Base-by-base conservation (phyloP, 2,888 invertebrate species). In the Phanerotoma sp. region DNA sequence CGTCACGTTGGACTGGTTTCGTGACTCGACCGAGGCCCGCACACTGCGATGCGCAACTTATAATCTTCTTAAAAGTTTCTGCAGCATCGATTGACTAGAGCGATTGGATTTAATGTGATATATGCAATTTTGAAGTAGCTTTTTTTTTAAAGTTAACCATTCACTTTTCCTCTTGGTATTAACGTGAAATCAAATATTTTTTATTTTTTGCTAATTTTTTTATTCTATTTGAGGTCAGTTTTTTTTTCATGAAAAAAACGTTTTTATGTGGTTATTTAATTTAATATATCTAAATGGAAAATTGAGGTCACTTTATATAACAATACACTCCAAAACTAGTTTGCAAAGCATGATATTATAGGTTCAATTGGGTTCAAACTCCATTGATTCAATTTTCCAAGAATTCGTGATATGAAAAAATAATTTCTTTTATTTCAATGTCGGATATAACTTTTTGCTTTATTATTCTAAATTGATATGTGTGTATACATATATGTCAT, bases 1-100 rank as follows among this genome's bases (percentile, higher is more conserved):
- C 64, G 65, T 61, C 63, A 65, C 59, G 66, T 67, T 66, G 62
- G 60, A 61, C 63, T 64, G 65, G 47, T 46, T 53, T 40, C 40
- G 45, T 40, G 41, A 22, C 21, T 40, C 51, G 54, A 57, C 60
- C 57, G 49, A 41, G 48, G 53, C 51, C 37, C 58, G 54, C 44
- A 25, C 49, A 40, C 32, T 38, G 30, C 16, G 37, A 64, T 62
- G 18, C 32, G 57, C 65, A 67, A 67, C 67, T 71, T 68, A 66
- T 70, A 72, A 72, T 72, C 70, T 58, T 56, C 54, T 69, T 71
- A 67, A 63, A 70, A 66, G 63, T 70, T 62, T 64, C 66, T 65
- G 4, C 22, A 20, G 18, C 35, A 35, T 46, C 33, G 46, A 46
- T 46, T 33, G 46, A 21, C 46, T 16, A 21, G 15, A n/a, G 46